Percentiles rank a stretch among this genome's conserved stretches.
phyloP scores from a whole-genome alignment of 2,888 invertebrate genomes.

The Spodoptera exigua region DNA sequence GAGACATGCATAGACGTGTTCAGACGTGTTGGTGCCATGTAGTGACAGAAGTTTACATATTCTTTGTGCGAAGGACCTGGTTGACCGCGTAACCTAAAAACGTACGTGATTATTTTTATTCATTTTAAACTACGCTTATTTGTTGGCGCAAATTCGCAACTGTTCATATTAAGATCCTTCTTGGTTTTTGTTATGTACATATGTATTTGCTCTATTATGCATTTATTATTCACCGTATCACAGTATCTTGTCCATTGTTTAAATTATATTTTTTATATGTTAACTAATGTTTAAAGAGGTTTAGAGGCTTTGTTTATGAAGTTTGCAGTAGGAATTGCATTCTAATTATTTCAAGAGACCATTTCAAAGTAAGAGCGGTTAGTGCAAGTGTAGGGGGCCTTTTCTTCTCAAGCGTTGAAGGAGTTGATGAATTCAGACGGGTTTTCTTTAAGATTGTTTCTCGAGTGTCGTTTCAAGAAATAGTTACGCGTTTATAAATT shows the following conservation, averaged over 20 bases:
- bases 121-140: too few species aligned
- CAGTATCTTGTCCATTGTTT: constrained; percentile 23
- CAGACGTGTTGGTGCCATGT: constrained; percentile 3
- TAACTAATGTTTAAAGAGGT: not conserved
- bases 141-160: too few species aligned
- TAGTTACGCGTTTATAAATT: constrained; percentile 3
- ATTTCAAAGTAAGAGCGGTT: constrained; percentile 10
- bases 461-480: constrained; percentile 1
- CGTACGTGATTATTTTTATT: too few species aligned
- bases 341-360: constrained; percentile 1
- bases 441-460: not conserved
- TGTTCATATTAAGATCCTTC: too few species aligned
- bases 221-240: constrained; percentile 7
- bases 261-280: constrained; percentile 1
- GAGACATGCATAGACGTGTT: constrained; percentile 24
- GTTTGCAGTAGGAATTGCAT: not conserved
- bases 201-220: not conserved
- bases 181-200: too few species aligned
- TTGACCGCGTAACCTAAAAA: too few species aligned
- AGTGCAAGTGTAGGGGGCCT: not conserved
- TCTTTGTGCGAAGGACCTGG: too few species aligned
- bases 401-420: not conserved
- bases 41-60: not conserved
- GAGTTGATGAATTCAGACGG: constrained; percentile 21
- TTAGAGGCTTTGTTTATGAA: not conserved